Percentiles rank a stretch among this genome's conserved stretches.
Evolutionary conservation across 2,797 vertebrate genomes (phyloP).

Genomic region (Propithecus deckenii): DNA sequence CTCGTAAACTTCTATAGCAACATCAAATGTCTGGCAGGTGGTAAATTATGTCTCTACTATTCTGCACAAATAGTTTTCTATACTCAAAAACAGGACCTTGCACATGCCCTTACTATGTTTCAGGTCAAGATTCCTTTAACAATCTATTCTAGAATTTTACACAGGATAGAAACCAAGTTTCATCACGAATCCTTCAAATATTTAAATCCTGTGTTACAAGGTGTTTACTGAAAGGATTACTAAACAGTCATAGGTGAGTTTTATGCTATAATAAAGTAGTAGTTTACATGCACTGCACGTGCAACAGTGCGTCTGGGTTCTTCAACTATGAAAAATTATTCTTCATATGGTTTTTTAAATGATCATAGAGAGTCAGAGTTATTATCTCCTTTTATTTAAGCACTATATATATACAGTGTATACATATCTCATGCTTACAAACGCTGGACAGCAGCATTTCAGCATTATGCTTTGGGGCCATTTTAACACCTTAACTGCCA

Average conservation of each 20-base stretch:
- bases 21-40: neutral
- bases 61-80: neutral
- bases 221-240: slow-evolving; percentile 2
- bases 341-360: neutral
- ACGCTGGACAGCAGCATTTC: neutral
- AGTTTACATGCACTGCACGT: neutral
- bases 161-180: neutral
- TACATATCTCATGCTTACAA: neutral
- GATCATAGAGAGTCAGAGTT: neutral
- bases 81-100: neutral
- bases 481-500: neutral
- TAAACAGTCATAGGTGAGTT: neutral
- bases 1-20: neutral
- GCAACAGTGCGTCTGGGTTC: neutral
- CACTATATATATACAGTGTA: neutral
- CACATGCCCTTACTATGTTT: neutral
- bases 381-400: neutral
- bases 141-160: neutral
- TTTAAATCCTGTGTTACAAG: neutral
- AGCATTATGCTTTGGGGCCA: neutral
- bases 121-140: neutral
- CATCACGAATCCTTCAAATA: neutral
- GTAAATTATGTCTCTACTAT: neutral
- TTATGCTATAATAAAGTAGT: neutral
- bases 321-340: neutral